A percentile compares a stretch with the other conserved stretches of the same genome.
These are phyloP conservation scores for Poeciliopsis gracilis DNA, from an alignment of 2,797 vertebrate species.

Conservation along the genomic window DNA sequence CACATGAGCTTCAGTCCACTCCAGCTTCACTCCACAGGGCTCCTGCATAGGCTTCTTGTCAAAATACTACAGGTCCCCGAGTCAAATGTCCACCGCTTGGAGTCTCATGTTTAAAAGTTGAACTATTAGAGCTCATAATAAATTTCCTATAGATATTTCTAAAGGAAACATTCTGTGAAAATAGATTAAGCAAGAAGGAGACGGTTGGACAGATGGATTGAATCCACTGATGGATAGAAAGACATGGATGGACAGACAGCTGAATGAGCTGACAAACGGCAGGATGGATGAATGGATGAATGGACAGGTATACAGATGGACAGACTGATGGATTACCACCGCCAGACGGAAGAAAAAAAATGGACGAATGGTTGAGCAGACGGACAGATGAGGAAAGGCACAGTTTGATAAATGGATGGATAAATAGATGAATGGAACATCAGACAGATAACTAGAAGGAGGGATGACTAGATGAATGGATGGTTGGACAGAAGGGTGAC, in stretches of 20 bases:
- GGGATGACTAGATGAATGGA: neutral
- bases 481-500: neutral
- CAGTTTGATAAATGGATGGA: neutral
- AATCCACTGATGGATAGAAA: neutral
- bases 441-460: neutral
- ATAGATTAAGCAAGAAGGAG: neutral
- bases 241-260: neutral
- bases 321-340: neutral
- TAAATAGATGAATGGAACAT: neutral
- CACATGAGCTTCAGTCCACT: neutral
- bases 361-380: neutral
- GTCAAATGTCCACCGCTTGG: neutral
- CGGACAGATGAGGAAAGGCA: neutral
- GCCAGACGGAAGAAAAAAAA: neutral
- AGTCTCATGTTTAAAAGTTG: neutral
- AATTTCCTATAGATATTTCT: neutral
- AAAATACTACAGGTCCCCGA: neutral
- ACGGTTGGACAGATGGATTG: neutral
- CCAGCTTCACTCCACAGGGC: slow-evolving; percentile 7
- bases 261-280: neutral
- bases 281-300: neutral
- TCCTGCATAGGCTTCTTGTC: neutral
- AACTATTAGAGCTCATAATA: neutral
- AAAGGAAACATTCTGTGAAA: neutral
- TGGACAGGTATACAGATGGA: neutral